phyloP scores from a whole-genome alignment of 30 jellyfish, hydroid and myxozoan genomes.

The Aurelia sp. region DNA sequence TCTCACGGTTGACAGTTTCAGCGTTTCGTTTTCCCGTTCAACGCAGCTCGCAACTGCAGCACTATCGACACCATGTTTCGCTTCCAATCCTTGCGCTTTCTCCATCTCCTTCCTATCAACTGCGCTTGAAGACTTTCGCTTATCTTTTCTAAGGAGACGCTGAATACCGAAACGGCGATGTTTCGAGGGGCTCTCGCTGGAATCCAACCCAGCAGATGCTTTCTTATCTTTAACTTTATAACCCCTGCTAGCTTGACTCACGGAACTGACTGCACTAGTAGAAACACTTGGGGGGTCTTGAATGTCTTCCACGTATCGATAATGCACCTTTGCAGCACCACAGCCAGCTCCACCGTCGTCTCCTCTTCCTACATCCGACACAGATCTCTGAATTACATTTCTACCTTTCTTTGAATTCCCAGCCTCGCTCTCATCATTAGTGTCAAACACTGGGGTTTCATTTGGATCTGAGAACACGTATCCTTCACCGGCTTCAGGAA shows the following conservation, averaged over 20 bases:
- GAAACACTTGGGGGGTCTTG: neutral
- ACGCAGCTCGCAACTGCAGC: neutral
- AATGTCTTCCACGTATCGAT: neutral
- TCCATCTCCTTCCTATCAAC: slow-evolving; percentile 26
- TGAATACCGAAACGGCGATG: slow-evolving; percentile 59
- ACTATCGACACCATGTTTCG: neutral
- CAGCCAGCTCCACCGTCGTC: neutral
- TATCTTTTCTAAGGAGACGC: slow-evolving; percentile 42
- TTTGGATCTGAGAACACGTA: neutral
- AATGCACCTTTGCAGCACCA: neutral
- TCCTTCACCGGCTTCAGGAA: neutral
- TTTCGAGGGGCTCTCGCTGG: neutral
- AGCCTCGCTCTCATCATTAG: neutral
- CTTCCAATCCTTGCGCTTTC: neutral
- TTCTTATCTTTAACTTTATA: neutral
- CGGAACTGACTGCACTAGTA: neutral
- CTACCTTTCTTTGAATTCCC: neutral
- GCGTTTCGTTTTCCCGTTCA: neutral
- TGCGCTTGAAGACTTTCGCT: slow-evolving; percentile 15
- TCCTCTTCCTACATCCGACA: neutral
- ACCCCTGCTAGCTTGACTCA: neutral
- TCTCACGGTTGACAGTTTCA: slow-evolving; percentile 25
- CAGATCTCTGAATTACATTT: neutral
- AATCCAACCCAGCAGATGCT: neutral
- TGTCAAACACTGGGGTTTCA: neutral